Conservation (phyloP, 2,888 invertebrate genomes). For the Andrena trimmerana region DNA sequence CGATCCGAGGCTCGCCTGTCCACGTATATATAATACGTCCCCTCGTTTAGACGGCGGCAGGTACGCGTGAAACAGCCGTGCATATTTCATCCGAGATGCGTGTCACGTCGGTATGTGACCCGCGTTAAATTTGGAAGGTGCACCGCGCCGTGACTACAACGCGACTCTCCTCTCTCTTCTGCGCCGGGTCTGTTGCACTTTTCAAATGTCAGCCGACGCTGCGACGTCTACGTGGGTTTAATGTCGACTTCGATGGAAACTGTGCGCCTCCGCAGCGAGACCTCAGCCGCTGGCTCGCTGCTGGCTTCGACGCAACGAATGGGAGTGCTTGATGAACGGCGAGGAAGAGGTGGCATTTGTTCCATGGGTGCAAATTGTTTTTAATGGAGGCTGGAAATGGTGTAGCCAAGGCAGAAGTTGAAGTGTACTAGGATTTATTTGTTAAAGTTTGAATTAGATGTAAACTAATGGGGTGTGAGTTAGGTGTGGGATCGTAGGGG, state of each 20-base stretch:
- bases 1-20: neutral
- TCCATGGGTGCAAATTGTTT: too few relatives aligned
- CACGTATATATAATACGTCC: neutral
- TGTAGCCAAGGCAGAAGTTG: too few relatives aligned
- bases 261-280: conserved; percentile 18
- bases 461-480: too few relatives aligned
- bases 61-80: conserved; percentile 38
- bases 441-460: too few relatives aligned
- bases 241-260: conserved; percentile 31
- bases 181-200: conserved; percentile 57
- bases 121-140: conserved; percentile 67
- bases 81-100: conserved; percentile 55
- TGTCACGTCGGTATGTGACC: conserved; percentile 62
- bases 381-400: too few relatives aligned
- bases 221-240: conserved; percentile 25
- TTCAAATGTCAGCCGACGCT: conserved; percentile 60
- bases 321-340: too few relatives aligned
- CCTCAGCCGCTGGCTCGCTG: neutral
- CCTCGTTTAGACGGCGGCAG: conserved; percentile 2
- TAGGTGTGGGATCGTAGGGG: too few relatives aligned
- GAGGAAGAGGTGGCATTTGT: too few relatives aligned
- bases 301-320: too few relatives aligned
- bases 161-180: neutral
- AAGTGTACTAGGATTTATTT: too few relatives aligned
- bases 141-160: conserved; percentile 15